Conservation (phyloP, 2,797 vertebrate genomes). For the Salmo trutta region DNA sequence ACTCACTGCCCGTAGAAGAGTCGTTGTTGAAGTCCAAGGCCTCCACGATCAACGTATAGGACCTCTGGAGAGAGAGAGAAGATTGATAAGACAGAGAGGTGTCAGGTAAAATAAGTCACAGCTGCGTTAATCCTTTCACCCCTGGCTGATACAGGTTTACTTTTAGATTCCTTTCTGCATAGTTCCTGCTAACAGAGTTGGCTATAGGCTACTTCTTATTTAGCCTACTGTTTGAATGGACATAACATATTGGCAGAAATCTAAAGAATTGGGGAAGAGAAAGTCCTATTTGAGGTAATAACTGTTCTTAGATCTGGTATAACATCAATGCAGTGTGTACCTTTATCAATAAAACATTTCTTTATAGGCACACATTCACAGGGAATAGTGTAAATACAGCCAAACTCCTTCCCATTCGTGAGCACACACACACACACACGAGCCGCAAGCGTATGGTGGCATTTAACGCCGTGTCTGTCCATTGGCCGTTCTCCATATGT, state of each 20-base stretch:
- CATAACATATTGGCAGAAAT: not conserved
- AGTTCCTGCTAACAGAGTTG: not conserved
- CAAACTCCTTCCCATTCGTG: not conserved
- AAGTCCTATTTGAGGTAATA: not conserved
- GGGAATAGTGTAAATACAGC: not conserved
- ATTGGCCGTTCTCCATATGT: constrained; percentile 5
- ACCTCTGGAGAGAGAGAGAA: constrained; percentile 78
- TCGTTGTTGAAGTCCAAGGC: constrained; percentile 95
- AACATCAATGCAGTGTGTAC: not conserved
- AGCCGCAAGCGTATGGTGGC: not conserved
- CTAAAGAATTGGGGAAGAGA: not conserved
- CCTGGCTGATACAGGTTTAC: not conserved
- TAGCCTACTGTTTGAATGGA: no score
- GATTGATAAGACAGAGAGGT: constrained; percentile 31
- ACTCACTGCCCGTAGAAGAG: constrained; percentile 76
- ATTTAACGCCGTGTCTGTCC: not conserved
- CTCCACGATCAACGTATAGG: constrained; percentile 95
- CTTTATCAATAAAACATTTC: not conserved
- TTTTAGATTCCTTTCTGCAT: not conserved
- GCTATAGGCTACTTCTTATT: not conserved
- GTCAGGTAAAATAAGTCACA: not conserved
- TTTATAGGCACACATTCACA: not conserved
- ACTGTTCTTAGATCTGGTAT: not conserved
- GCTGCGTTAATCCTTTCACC: not conserved
- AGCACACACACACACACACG: not conserved